Conservation (phyloP, 2,888 invertebrate species). For the Yponomeuta cagnagella region DNA sequence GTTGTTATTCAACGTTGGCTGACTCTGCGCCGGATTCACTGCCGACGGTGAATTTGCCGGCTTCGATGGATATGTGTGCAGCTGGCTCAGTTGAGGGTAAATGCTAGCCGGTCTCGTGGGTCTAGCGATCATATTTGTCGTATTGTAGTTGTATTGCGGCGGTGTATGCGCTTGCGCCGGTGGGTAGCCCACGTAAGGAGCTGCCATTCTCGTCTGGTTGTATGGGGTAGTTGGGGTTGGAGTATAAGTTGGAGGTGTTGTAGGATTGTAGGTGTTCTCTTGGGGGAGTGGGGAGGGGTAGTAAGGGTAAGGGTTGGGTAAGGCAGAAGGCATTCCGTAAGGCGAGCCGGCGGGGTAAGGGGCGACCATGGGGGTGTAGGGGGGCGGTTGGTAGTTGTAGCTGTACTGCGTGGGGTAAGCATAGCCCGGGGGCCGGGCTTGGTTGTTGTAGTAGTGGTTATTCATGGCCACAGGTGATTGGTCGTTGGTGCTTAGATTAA, state of each 20-base stretch:
- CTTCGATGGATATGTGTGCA: constrained; percentile 46
- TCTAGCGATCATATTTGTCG: constrained; percentile 61
- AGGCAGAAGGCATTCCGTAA: constrained; percentile 48
- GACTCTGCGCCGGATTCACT: constrained; percentile 21
- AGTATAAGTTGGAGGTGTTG: constrained; percentile 42
- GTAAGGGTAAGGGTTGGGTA: constrained; percentile 43
- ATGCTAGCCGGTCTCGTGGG: constrained; percentile 45
- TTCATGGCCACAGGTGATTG: constrained; percentile 48
- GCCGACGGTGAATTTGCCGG: constrained; percentile 6
- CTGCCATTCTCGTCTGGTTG: constrained; percentile 57
- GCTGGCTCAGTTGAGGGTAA: constrained; percentile 52
- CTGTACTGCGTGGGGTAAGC: constrained; percentile 43
- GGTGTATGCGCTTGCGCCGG: constrained; percentile 26
- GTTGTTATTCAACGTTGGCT: constrained; percentile 9
- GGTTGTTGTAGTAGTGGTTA: constrained; percentile 52
- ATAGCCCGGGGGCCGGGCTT: constrained; percentile 41
- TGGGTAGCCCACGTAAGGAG: constrained; percentile 47
- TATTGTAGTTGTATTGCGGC: constrained; percentile 52
- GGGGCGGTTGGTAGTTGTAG: constrained; percentile 39
- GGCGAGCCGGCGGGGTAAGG: constrained; percentile 50
- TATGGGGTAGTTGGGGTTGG: constrained; percentile 47
- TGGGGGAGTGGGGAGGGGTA: constrained; percentile 36
- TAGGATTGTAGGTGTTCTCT: constrained; percentile 32
- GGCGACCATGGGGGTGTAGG: constrained; percentile 38
- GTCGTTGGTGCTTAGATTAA: constrained; percentile 41